These are phyloP conservation scores for Tenthredo distinguenda DNA, from an alignment of 2,888 invertebrate genomes.

Conservation along the genomic window DNA sequence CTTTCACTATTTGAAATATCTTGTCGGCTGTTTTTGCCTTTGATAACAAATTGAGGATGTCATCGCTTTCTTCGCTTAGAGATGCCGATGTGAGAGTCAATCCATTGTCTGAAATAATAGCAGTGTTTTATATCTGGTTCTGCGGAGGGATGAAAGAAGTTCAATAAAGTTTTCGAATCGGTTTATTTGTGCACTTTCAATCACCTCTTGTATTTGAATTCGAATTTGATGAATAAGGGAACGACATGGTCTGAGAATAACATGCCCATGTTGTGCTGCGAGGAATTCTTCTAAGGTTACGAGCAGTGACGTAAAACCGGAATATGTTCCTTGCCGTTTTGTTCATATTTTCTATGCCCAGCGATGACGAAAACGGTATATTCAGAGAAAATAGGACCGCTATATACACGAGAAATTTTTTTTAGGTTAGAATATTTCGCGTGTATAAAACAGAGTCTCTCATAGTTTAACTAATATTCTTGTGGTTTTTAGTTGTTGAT, in stretches of 20 bases:
- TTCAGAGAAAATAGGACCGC: not conserved
- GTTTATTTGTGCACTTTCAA: not conserved
- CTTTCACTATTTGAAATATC: slow-evolving; percentile 79
- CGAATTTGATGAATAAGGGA: not conserved
- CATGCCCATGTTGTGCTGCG: not conserved
- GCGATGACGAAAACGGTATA: not conserved
- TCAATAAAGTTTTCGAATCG: not conserved
- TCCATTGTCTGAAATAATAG: not conserved
- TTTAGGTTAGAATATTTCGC: slow-evolving; percentile 5
- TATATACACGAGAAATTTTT: not conserved
- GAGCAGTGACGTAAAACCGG: not conserved
- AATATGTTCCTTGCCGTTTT: slow-evolving; percentile 29
- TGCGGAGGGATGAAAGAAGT: not conserved
- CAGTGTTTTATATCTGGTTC: not conserved
- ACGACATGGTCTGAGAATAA: not conserved
- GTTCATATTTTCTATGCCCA: slow-evolving; percentile 12
- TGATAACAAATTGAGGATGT: not conserved
- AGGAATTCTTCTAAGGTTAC: slow-evolving; percentile 12
- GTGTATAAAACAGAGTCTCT: not conserved
- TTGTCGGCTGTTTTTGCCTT: slow-evolving; percentile 43
- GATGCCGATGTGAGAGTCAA: not conserved
- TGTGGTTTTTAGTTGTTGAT: not conserved
- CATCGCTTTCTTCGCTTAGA: not conserved
- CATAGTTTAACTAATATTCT: not conserved
- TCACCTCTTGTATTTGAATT: not conserved